These are phyloP conservation scores for Drosophila burlai DNA, from an alignment of 1,140 invertebrate genomes.

Conservation along the genomic window DNA sequence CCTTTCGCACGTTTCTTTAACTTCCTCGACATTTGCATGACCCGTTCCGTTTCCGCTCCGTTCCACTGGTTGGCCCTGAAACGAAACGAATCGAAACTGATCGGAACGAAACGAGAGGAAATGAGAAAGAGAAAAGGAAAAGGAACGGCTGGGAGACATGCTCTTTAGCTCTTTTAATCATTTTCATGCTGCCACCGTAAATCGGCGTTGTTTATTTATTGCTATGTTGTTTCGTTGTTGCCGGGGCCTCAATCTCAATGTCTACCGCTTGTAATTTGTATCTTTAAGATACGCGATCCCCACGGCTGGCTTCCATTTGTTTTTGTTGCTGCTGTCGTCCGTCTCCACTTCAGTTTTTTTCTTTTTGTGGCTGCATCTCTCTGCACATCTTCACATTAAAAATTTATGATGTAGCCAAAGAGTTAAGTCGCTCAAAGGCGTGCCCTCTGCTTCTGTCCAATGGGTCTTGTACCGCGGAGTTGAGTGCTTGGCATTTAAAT, in stretches of 20 bases:
- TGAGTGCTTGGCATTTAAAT: background rate
- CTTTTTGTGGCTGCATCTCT: slow-evolving; percentile 48
- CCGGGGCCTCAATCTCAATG: slow-evolving; percentile 79
- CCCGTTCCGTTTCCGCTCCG: slow-evolving; percentile 31
- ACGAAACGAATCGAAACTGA: slow-evolving; percentile 17
- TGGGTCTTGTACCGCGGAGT: slow-evolving; percentile 7
- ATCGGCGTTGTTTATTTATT: slow-evolving; percentile 73
- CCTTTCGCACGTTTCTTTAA: slow-evolving; percentile 30
- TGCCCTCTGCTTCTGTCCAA: slow-evolving; percentile 42
- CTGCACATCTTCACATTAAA: slow-evolving; percentile 73
- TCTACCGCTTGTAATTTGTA: slow-evolving; percentile 81
- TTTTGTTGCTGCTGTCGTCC: slow-evolving; percentile 20
- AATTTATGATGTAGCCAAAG: slow-evolving; percentile 82
- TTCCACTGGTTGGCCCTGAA: slow-evolving; percentile 69
- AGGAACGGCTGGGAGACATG: slow-evolving; percentile 51
- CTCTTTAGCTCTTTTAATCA: slow-evolving; percentile 83
- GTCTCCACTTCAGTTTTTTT: slow-evolving; percentile 12
- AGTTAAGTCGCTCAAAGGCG: slow-evolving; percentile 73
- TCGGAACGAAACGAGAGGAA: background rate
- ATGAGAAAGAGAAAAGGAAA: background rate
- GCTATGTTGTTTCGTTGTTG: slow-evolving; percentile 44
- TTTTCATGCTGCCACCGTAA: slow-evolving; percentile 73
- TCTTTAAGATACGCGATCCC: slow-evolving; percentile 74
- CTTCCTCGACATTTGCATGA: slow-evolving; percentile 45
- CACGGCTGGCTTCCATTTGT: slow-evolving; percentile 54